A percentile compares a stretch with the other conserved stretches of the same genome.
Conservation (phyloP, 2,888 invertebrate genomes). For the Volucella inanis region DNA sequence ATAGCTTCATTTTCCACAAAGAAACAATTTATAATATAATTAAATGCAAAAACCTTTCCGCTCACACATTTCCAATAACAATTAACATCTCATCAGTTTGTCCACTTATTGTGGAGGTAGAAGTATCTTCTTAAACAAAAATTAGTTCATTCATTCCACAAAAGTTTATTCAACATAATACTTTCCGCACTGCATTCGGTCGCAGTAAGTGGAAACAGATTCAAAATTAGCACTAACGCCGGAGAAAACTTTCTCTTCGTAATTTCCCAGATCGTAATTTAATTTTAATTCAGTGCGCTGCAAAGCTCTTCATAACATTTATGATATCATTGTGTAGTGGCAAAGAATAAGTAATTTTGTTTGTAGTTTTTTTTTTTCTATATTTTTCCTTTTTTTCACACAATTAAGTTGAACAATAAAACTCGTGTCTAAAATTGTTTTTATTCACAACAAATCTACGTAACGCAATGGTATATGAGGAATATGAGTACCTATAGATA, state of each 20-base stretch:
- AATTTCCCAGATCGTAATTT: slow-evolving; percentile 4
- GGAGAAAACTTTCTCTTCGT: neutral
- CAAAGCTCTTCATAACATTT: slow-evolving; percentile 11
- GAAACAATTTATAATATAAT: too few species aligned
- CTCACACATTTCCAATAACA: too few species aligned
- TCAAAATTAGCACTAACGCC: neutral
- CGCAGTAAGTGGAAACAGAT: neutral
- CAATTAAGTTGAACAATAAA: slow-evolving; percentile 12
- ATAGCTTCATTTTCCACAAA: too few species aligned
- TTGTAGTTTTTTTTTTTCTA: neutral
- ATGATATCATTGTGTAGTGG: slow-evolving; percentile 14
- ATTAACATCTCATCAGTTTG: too few species aligned
- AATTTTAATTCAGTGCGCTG: neutral
- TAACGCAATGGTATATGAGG: neutral
- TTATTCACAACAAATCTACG: neutral
- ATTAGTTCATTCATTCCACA: too few species aligned
- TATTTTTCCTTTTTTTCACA: neutral
- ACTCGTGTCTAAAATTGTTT: slow-evolving; percentile 4
- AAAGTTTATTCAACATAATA: neutral
- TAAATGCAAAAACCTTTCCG: too few species aligned
- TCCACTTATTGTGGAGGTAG: too few species aligned
- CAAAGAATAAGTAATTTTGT: neutral
- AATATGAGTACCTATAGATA: too few species aligned
- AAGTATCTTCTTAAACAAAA: too few species aligned
- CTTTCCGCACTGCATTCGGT: neutral